phyloP scores from a whole-genome alignment of 2,888 invertebrate genomes.

The Eupsilia transversa region DNA sequence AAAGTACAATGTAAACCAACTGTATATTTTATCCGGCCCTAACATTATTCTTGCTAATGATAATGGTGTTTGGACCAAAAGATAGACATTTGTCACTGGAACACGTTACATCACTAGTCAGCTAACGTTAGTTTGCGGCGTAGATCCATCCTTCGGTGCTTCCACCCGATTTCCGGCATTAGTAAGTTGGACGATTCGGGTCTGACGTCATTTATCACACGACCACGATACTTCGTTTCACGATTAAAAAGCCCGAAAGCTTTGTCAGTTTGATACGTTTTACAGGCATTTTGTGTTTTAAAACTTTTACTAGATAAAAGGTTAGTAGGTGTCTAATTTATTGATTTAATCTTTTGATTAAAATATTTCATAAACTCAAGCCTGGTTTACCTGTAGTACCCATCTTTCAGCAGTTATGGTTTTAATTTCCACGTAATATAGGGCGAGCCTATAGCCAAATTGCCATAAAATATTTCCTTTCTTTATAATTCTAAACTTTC shows the following conservation, averaged over 20 bases:
- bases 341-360: too few relatives aligned
- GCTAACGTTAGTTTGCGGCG: constrained; percentile 56
- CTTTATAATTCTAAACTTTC: too few relatives aligned
- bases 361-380: too few relatives aligned
- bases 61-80: constrained; percentile 57
- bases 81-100: constrained; percentile 63
- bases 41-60: constrained; percentile 62
- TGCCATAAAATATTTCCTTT: too few relatives aligned
- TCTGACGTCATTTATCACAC: constrained; percentile 55
- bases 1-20: neutral
- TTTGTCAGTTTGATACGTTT: constrained; percentile 31
- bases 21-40: constrained; percentile 26
- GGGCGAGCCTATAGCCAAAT: too few relatives aligned
- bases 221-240: constrained; percentile 57
- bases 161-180: constrained; percentile 64
- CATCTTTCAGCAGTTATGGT: too few relatives aligned
- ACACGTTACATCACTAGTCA: constrained; percentile 56
- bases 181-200: constrained; percentile 55
- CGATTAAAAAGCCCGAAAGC: constrained; percentile 49
- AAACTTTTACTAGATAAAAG: neutral
- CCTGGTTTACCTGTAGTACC: too few relatives aligned
- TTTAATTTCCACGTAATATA: too few relatives aligned
- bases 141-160: constrained; percentile 55
- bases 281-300: constrained; percentile 1
- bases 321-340: neutral